A percentile compares a stretch with the other conserved stretches of the same genome.
Conservation (phyloP, 2,113 vertebrate species). For the Elaphurus davidianus region DNA sequence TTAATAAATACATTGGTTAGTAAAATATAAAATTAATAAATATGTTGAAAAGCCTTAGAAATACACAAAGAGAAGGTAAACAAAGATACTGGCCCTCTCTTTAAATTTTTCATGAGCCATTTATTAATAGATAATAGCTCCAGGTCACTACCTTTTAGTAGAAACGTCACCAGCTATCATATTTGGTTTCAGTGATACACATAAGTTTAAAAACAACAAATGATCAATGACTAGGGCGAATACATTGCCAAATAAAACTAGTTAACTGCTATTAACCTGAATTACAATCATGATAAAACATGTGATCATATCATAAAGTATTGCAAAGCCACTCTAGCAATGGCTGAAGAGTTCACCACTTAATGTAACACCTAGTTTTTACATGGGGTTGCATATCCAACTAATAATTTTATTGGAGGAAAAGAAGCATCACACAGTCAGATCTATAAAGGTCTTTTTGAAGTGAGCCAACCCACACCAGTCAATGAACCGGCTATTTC, state of each 20-base stretch:
- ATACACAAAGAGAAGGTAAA: not conserved
- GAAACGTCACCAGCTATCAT: not conserved
- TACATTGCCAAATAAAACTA: not conserved
- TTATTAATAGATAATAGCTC: not conserved
- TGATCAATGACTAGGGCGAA: not conserved
- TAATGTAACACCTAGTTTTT: not conserved
- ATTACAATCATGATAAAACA: not conserved
- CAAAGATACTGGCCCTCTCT: not conserved
- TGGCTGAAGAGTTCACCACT: not conserved
- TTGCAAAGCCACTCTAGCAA: not conserved
- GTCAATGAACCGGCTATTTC: conserved; percentile 14
- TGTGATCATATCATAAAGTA: not conserved
- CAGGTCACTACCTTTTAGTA: not conserved
- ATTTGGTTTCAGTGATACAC: not conserved
- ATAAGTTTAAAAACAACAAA: not conserved
- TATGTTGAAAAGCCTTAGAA: not conserved
- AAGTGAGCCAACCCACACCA: not conserved
- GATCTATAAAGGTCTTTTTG: not conserved
- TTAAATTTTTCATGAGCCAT: not conserved
- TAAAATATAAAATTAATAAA: not conserved
- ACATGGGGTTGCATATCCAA: not conserved
- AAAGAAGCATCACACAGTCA: not conserved
- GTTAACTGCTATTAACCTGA: not conserved
- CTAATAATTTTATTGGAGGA: not conserved
- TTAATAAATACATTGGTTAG: not conserved